A percentile compares a stretch with the other conserved stretches of the same genome.
These are phyloP conservation scores for Anhinga rufa DNA, from an alignment of 2,113 vertebrate species.

Conservation along the genomic window DNA sequence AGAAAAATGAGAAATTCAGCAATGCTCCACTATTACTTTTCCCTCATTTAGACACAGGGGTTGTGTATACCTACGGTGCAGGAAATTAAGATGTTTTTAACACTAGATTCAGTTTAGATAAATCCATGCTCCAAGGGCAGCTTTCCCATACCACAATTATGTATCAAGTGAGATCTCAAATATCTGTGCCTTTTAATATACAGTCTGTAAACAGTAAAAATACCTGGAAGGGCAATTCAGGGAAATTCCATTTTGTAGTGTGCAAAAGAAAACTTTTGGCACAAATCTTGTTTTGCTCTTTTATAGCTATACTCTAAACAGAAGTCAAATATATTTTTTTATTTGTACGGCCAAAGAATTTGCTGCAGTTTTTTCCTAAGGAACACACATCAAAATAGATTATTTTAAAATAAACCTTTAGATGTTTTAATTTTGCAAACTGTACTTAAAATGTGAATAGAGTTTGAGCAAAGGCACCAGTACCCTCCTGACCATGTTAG, in stretches of 20 bases:
- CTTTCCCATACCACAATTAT: not conserved
- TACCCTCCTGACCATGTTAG: not conserved
- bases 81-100: not conserved
- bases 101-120: not conserved
- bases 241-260: not conserved
- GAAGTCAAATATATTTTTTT: not conserved
- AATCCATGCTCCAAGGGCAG: not conserved
- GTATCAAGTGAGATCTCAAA: not conserved
- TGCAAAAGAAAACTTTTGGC: not conserved
- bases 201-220: not conserved
- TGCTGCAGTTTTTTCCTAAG: not conserved
- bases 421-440: not conserved
- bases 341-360: not conserved
- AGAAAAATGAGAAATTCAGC: not conserved
- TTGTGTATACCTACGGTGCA: not conserved
- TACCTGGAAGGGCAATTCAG: not conserved
- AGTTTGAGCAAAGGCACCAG: not conserved
- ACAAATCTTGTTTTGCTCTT: not conserved
- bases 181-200: not conserved
- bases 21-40: not conserved
- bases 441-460: not conserved
- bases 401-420: not conserved
- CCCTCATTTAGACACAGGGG: not conserved
- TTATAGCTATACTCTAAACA: not conserved
- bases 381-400: not conserved